phyloP scores from a whole-genome alignment of 2,113 vertebrate species.

The Ciconia maguari region DNA sequence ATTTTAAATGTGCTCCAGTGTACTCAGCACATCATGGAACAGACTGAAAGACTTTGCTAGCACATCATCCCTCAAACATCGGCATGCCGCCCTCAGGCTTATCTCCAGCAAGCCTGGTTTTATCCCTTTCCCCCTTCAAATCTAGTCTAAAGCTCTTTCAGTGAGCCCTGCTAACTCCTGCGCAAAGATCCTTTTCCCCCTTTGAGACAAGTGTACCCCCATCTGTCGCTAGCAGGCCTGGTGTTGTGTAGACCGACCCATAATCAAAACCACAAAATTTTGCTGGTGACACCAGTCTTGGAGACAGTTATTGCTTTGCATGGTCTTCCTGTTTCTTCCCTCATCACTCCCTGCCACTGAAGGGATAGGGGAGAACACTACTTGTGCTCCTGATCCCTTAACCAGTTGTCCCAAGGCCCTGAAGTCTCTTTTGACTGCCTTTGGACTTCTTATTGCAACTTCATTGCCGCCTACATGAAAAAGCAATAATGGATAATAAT shows the following conservation, averaged over 20 bases:
- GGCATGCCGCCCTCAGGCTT: fast-evolving
- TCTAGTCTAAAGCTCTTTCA: neutral
- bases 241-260: neutral
- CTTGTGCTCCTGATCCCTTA: neutral
- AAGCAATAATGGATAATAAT: neutral
- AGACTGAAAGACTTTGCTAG: fast-evolving
- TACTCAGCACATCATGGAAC: neutral
- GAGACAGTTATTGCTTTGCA: neutral
- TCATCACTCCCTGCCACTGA: neutral
- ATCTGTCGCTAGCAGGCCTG: neutral
- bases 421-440: neutral
- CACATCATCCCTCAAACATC: fast-evolving
- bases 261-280: neutral
- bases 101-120: neutral
- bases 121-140: neutral
- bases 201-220: neutral
- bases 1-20: neutral
- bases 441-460: neutral
- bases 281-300: neutral
- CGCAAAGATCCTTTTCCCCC: neutral
- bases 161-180: neutral
- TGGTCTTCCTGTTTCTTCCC: neutral
- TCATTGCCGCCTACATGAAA: neutral
- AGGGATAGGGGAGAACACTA: neutral
- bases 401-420: neutral